These are phyloP conservation scores for Melieria crassipennis DNA, from an alignment of 2,888 invertebrate species.

Conservation along the genomic window DNA sequence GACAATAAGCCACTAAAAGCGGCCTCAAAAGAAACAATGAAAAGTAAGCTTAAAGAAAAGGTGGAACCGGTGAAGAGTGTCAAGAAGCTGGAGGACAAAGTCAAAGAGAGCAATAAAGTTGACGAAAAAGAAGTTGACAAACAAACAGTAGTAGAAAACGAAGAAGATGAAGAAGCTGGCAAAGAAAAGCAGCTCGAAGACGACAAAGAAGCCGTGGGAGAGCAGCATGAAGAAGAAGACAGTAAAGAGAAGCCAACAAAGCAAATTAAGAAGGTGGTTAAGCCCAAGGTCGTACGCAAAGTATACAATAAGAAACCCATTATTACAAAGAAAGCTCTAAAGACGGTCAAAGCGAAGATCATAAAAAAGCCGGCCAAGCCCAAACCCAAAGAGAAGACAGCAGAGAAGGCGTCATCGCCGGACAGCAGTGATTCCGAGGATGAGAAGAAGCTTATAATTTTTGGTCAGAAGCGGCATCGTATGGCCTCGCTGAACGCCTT, in stretches of 20 bases:
- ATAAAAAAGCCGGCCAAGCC: slow-evolving; percentile 28
- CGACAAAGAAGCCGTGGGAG: slow-evolving; percentile 16
- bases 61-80: background rate
- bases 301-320: slow-evolving; percentile 35
- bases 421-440: slow-evolving; percentile 59
- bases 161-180: slow-evolving; percentile 22
- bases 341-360: slow-evolving; percentile 35
- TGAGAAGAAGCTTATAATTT: slow-evolving; percentile 59
- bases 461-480: slow-evolving; percentile 82
- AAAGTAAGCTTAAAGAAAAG: slow-evolving; percentile 31
- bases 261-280: background rate
- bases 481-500: slow-evolving; percentile 90
- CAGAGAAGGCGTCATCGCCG: slow-evolving; percentile 39
- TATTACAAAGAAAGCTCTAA: slow-evolving; percentile 38
- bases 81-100: background rate
- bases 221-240: background rate
- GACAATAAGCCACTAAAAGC: slow-evolving; percentile 48
- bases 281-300: slow-evolving; percentile 4
- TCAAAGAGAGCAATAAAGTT: background rate
- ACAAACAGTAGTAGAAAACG: slow-evolving; percentile 15
- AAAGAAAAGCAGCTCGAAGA: slow-evolving; percentile 20
- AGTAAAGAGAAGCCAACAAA: slow-evolving; percentile 6
- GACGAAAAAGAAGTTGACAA: background rate
- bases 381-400: slow-evolving; percentile 30
- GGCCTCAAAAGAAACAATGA: slow-evolving; percentile 19